Evolutionary conservation across 2,888 invertebrate species (phyloP).

Genomic region (Osedax frankpressi): DNA sequence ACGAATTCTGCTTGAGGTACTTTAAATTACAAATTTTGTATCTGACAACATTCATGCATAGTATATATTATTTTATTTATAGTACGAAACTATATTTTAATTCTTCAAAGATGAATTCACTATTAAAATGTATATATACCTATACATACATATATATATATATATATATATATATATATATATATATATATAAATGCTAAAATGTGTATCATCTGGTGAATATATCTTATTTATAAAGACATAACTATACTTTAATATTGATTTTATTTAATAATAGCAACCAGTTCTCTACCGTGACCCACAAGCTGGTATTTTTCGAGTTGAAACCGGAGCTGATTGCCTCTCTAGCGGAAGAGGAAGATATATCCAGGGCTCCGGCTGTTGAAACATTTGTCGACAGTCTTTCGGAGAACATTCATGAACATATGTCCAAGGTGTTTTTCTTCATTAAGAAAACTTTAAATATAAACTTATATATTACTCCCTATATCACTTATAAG

Average conservation of each 20-base stretch:
- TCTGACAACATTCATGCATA: too few relatives aligned
- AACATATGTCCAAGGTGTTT: neutral
- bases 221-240: neutral
- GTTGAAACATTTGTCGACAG: neutral
- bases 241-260: neutral
- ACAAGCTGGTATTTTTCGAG: neutral
- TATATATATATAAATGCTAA: neutral
- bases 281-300: neutral
- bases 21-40: too few relatives aligned
- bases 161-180: neutral
- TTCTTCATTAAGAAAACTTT: too few relatives aligned
- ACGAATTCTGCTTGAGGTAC: neutral
- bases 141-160: neutral
- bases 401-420: neutral
- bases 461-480: too few relatives aligned
- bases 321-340: neutral
- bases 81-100: too few relatives aligned
- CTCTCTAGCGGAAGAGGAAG: neutral
- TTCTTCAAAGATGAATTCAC: too few relatives aligned
- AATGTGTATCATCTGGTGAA: neutral
- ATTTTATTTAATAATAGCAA: neutral
- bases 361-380: neutral
- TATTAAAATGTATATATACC: neutral
- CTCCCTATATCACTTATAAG: too few relatives aligned
- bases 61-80: too few relatives aligned